Conservation (phyloP, 1,140 invertebrate genomes). For the Pachypeltis micranthus region DNA sequence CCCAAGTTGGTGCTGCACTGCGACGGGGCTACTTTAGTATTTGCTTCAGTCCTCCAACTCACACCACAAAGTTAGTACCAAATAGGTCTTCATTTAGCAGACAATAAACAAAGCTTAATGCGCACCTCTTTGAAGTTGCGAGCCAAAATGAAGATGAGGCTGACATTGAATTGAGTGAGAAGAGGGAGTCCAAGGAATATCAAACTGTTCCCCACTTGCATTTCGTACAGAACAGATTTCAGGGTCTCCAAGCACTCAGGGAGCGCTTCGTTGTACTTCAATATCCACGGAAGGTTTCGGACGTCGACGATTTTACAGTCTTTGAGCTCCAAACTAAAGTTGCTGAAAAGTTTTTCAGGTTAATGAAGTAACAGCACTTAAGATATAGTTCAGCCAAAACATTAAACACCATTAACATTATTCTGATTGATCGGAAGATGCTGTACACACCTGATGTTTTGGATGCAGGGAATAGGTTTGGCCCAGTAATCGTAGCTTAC, state of each 20-base stretch:
- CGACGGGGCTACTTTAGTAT: background rate
- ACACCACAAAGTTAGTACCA: background rate
- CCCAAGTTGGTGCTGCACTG: background rate
- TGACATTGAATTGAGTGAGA: slow-evolving; percentile 36
- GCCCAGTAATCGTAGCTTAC: background rate
- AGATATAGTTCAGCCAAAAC: background rate
- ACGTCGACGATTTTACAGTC: slow-evolving; percentile 3
- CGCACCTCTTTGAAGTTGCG: slow-evolving; percentile 32
- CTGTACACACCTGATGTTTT: background rate
- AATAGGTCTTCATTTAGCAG: background rate
- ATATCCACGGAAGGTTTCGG: background rate
- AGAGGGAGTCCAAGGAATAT: slow-evolving; percentile 35
- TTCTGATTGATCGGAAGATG: background rate
- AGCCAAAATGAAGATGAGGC: slow-evolving; percentile 33
- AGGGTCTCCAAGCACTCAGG: background rate
- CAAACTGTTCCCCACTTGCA: slow-evolving; percentile 21
- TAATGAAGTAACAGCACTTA: background rate
- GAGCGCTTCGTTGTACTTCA: background rate
- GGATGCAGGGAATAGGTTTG: background rate
- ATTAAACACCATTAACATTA: background rate
- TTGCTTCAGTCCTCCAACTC: background rate
- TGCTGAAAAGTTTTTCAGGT: background rate
- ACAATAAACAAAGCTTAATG: slow-evolving; percentile 17
- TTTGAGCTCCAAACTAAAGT: background rate
- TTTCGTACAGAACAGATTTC: background rate